A percentile compares a stretch with the other conserved stretches of the same genome.
phyloP scores from a whole-genome alignment of 2,888 invertebrate species.

The Drosophila paranaensis region DNA sequence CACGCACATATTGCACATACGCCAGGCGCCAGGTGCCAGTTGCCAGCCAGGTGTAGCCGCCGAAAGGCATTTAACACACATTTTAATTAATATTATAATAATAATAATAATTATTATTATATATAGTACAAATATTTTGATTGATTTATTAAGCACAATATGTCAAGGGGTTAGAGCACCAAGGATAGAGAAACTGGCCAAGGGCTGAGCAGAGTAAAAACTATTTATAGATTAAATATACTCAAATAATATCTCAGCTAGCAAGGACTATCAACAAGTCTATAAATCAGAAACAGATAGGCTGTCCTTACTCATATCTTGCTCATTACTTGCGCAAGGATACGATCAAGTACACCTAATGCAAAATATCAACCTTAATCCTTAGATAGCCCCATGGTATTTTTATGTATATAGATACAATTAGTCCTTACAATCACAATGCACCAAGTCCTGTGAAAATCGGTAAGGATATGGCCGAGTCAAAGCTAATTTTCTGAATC shows the following conservation, averaged over 20 bases:
- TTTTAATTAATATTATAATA: slow-evolving; percentile 21
- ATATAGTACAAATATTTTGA: slow-evolving; percentile 7
- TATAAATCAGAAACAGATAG: too few relatives aligned
- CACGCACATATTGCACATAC: slow-evolving; percentile 41
- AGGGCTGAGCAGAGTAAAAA: neutral
- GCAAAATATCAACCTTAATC: too few relatives aligned
- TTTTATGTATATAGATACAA: too few relatives aligned
- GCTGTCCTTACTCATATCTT: too few relatives aligned
- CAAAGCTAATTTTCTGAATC: neutral
- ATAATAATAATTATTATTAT: slow-evolving; percentile 4
- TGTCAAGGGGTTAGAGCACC: neutral
- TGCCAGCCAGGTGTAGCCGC: neutral
- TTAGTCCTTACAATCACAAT: too few relatives aligned
- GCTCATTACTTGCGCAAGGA: too few relatives aligned
- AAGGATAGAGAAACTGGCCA: neutral
- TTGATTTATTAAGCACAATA: slow-evolving; percentile 1
- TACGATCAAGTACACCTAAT: too few relatives aligned
- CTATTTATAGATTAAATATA: neutral
- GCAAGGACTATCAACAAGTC: too few relatives aligned
- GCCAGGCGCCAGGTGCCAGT: slow-evolving; percentile 5
- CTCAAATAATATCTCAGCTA: too few relatives aligned
- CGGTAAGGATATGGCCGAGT: neutral
- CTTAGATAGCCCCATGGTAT: too few relatives aligned
- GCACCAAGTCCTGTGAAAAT: too few relatives aligned
- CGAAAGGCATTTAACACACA: slow-evolving; percentile 19